Evolutionary conservation across 64 coral and sea anemone species (phyloP).

Genomic region (Pocillopora verrucosa): DNA sequence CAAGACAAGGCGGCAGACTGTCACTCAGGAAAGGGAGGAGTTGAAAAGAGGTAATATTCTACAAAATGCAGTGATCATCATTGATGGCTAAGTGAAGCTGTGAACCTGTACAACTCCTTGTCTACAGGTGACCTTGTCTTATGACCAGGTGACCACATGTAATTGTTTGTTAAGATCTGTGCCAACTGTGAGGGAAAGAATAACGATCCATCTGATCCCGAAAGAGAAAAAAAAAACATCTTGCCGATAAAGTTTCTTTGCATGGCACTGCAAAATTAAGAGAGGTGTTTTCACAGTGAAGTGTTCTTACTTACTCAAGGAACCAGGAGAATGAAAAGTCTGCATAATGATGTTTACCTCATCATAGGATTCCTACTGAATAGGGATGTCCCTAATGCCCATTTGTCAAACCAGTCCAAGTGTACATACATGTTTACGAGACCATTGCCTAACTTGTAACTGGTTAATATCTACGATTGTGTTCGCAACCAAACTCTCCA

Average conservation of each 20-base stretch:
- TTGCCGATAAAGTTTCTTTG: background rate
- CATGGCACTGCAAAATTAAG: conserved; percentile 32
- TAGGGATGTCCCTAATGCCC: background rate
- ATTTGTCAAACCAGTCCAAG: background rate
- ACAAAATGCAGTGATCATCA: conserved; percentile 66
- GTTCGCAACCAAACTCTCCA: background rate
- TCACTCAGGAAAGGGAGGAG: conserved; percentile 89
- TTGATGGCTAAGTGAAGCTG: conserved; percentile 64
- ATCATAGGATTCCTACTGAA: background rate
- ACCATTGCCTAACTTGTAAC: background rate
- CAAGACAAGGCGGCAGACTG: conserved; percentile 61
- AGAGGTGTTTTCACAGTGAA: background rate
- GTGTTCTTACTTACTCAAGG: background rate
- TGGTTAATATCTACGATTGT: background rate
- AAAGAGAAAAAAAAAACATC: background rate
- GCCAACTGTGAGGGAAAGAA: background rate
- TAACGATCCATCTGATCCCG: background rate
- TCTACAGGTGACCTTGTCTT: conserved; percentile 19
- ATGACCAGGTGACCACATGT: conserved; percentile 3
- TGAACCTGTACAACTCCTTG: conserved; percentile 32
- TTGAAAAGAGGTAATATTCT: conserved; percentile 94
- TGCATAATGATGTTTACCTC: background rate
- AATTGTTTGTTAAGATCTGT: conserved; percentile 8
- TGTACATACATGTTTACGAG: background rate
- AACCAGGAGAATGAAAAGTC: background rate